A percentile compares a stretch with the other conserved stretches of the same genome.
These are phyloP conservation scores for Promerops cafer DNA, from an alignment of 2,113 vertebrate species.

Conservation along the genomic window DNA sequence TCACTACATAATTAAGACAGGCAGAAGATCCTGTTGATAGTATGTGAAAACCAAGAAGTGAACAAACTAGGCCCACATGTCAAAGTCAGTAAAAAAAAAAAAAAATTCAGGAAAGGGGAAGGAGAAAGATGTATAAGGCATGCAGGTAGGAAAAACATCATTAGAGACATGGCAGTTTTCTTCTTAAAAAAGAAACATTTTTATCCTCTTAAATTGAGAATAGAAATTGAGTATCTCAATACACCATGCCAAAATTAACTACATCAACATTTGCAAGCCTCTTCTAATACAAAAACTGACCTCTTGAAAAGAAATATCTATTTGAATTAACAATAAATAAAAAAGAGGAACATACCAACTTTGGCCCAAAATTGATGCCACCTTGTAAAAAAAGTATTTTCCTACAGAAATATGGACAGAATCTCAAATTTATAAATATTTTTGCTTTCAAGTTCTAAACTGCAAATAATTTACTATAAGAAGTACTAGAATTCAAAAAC, in stretches of 20 bases:
- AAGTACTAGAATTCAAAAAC: not conserved
- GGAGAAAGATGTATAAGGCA: not conserved
- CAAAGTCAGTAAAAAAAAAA: not conserved
- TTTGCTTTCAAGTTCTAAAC: not conserved
- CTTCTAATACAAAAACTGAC: not conserved
- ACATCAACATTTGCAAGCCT: not conserved
- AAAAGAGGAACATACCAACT: not conserved
- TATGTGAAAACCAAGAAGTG: not conserved
- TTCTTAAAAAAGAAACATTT: not conserved
- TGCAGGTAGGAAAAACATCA: not conserved
- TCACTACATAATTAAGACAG: not conserved
- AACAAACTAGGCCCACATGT: not conserved
- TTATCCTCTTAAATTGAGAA: not conserved
- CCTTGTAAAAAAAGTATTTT: not conserved
- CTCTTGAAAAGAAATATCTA: not conserved
- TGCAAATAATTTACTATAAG: not conserved
- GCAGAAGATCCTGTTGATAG: not conserved
- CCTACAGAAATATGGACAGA: not conserved
- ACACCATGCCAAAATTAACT: not conserved
- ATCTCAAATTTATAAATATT: not conserved
- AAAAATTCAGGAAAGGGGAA: not conserved
- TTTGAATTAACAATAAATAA: not conserved
- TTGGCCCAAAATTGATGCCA: not conserved
- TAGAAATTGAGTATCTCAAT: not conserved
- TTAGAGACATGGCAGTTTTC: not conserved